phyloP scores from a whole-genome alignment of 2,888 invertebrate species.

The Dusona sp. region DNA sequence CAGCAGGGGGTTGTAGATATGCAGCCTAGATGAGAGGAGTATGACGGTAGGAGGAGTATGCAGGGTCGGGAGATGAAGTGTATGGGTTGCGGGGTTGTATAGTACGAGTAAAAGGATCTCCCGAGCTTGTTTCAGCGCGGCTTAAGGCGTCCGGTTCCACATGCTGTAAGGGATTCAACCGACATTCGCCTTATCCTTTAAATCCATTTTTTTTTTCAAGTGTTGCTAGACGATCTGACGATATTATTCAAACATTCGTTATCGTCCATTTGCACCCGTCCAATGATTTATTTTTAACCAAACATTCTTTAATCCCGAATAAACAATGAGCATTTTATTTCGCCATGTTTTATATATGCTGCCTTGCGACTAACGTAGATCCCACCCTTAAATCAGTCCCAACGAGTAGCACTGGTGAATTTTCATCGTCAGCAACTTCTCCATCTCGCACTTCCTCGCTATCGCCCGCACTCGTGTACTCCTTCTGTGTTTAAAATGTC shows the following conservation, averaged over 20 bases:
- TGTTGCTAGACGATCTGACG: constrained; percentile 5
- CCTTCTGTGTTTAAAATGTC: constrained; percentile 20
- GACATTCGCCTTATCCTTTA: constrained; percentile 28
- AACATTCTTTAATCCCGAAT: constrained; percentile 23
- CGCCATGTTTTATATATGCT: background rate
- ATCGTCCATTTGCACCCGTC: background rate
- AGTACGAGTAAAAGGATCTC: constrained; percentile 20
- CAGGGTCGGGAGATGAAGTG: constrained; percentile 40
- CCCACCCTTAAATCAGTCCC: constrained; percentile 57
- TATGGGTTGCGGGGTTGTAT: constrained; percentile 16
- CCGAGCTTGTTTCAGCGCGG: constrained; percentile 26
- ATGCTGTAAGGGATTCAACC: constrained; percentile 6
- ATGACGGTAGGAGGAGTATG: constrained; percentile 24
- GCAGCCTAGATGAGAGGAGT: constrained; percentile 69
- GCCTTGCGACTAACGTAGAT: background rate
- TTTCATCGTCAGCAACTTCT: constrained; percentile 34
- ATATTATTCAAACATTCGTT: constrained; percentile 12
- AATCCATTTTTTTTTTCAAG: constrained; percentile 12
- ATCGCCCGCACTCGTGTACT: constrained; percentile 34
- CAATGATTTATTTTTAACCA: constrained; percentile 18
- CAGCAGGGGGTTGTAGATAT: constrained; percentile 65
- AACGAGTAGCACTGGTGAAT: background rate
- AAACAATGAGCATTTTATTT: constrained; percentile 27
- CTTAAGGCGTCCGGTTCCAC: constrained; percentile 55
- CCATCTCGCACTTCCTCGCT: constrained; percentile 36